Conservation (phyloP, 2,888 invertebrate species). For the Mythimna pallens region DNA sequence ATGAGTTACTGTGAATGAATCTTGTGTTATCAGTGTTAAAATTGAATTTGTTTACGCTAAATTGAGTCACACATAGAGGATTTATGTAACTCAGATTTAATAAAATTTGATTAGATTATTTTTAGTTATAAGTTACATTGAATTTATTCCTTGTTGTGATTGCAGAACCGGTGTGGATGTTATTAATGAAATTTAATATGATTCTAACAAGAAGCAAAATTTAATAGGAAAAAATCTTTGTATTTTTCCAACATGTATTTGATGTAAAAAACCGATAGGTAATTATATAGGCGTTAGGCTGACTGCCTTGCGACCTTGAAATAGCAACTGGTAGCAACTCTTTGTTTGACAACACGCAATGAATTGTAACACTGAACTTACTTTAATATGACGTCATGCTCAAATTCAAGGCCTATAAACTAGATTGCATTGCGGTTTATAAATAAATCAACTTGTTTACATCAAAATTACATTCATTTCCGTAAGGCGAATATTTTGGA, state of each 20-base stretch:
- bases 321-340: conserved; percentile 29
- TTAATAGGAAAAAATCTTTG: not conserved
- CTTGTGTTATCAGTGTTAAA: not conserved
- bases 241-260: not conserved
- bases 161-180: not conserved
- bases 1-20: not conserved
- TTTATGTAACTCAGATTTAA: not conserved
- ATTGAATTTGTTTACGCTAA: not conserved
- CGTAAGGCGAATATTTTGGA: not conserved
- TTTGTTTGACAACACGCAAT: conserved; percentile 77
- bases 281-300: conserved; percentile 6
- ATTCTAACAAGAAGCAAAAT: conserved; percentile 2
- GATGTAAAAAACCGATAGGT: conserved; percentile 2
- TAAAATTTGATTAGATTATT: not conserved
- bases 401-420: conserved; percentile 37
- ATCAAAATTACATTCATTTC: conserved; percentile 1
- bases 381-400: conserved; percentile 64
- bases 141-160: not conserved
- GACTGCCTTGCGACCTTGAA: conserved; percentile 72
- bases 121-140: not conserved
- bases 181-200: not conserved
- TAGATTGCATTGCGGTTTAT: conserved; percentile 31
- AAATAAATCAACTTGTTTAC: conserved; percentile 41
- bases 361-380: conserved; percentile 42
- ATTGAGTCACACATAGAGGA: not conserved